Conservation (phyloP, 1,140 invertebrate species). For the Muscidifurax raptorellus region DNA sequence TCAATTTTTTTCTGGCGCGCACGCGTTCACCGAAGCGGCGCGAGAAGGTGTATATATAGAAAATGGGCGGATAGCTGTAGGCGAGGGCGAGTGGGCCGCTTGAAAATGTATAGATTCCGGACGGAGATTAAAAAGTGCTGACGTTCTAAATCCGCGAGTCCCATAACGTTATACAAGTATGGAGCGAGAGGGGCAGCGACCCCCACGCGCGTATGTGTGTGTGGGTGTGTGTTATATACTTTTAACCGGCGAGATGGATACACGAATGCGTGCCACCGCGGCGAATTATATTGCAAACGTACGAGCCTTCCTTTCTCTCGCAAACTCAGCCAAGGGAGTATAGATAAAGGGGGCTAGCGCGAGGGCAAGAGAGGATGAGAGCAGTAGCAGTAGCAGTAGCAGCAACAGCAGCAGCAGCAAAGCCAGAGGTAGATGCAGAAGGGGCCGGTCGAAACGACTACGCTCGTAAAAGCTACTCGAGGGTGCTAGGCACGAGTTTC, state of each 20-base stretch:
- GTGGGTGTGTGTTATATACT: neutral
- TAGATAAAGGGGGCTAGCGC: neutral
- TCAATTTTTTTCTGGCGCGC: neutral
- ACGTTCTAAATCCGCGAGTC: neutral
- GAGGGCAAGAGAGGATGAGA: neutral
- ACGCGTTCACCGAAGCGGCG: neutral
- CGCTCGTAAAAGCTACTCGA: conserved; percentile 39
- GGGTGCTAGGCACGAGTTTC: conserved; percentile 37
- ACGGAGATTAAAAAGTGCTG: conserved; percentile 32
- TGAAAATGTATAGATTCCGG: conserved; percentile 29
- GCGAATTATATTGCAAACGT: conserved; percentile 32
- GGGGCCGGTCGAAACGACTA: conserved; percentile 26
- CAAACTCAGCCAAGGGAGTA: neutral
- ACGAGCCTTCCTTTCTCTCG: neutral
- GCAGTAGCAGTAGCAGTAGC: neutral
- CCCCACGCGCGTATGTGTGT: too few relatives aligned
- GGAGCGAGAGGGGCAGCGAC: too few relatives aligned
- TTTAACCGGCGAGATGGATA: neutral
- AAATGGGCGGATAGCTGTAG: neutral
- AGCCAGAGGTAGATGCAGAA: neutral
- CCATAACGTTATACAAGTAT: too few relatives aligned
- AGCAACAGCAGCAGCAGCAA: too few relatives aligned
- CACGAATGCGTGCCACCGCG: neutral
- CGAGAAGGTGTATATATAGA: neutral
- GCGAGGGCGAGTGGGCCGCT: neutral